phyloP scores from a whole-genome alignment of 2,888 invertebrate genomes.

The Diadegma fenestrale region DNA sequence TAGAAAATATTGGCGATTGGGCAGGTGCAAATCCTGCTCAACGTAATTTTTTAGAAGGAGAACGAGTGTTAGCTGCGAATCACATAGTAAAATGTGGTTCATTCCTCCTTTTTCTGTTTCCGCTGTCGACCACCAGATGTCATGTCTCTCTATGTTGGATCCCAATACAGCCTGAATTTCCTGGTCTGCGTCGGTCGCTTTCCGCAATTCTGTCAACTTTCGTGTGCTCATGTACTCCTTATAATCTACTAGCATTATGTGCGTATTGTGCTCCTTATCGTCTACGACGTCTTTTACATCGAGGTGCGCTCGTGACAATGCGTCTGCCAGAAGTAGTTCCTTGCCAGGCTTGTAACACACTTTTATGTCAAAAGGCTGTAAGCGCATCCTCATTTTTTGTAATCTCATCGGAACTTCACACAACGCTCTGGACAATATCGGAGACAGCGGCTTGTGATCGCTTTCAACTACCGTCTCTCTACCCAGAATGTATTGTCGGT shows the following conservation, averaged over 20 bases:
- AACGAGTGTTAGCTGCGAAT: no score
- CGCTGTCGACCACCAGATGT: no score
- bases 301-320: conserved; percentile 74
- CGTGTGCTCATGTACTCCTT: conserved; percentile 23
- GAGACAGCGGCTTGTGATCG: conserved; percentile 77
- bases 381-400: conserved; percentile 53
- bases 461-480: conserved; percentile 73
- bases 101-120: no score
- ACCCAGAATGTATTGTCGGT: conserved; percentile 79
- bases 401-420: conserved; percentile 61
- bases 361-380: conserved; percentile 66
- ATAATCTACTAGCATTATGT: conserved; percentile 53
- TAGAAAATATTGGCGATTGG: no score
- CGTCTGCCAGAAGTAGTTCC: conserved; percentile 75
- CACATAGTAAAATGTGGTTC: no score
- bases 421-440: conserved; percentile 75
- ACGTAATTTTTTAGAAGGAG: no score
- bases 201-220: conserved; percentile 16
- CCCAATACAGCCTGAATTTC: conserved; percentile 68
- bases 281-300: conserved; percentile 18
- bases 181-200: conserved; percentile 63
- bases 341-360: conserved; percentile 74
- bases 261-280: conserved; percentile 51
- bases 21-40: no score
- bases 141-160: no score